Conservation (phyloP, 2,888 invertebrate species). For the Ectemnius cavifrons region DNA sequence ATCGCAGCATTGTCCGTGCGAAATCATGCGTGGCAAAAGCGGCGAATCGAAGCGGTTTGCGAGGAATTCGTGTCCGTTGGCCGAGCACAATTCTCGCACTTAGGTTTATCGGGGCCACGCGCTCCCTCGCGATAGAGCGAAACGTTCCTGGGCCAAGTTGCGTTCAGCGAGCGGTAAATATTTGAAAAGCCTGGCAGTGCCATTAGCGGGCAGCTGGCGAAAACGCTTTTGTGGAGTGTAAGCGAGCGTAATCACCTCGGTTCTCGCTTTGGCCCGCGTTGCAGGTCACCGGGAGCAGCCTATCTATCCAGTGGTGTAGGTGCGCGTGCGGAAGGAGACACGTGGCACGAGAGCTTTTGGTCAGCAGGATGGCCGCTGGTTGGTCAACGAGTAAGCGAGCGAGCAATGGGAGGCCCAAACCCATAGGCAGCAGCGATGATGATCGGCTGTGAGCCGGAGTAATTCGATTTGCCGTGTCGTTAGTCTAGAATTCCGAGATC, state of each 20-base stretch:
- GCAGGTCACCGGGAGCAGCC: no score
- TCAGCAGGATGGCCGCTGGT: background rate
- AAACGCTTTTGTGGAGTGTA: conserved; percentile 18
- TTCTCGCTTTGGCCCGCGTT: no score
- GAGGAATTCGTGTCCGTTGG: background rate
- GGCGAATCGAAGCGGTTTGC: background rate
- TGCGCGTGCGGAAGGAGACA: no score
- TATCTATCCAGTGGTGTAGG: background rate
- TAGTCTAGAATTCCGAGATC: conserved; percentile 55
- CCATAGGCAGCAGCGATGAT: conserved; percentile 12
- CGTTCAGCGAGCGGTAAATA: conserved; percentile 15
- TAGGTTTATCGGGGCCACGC: background rate
- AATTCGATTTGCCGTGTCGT: conserved; percentile 62
- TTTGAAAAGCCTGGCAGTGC: conserved; percentile 22
- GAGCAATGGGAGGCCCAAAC: background rate
- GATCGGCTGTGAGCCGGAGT: conserved; percentile 46
- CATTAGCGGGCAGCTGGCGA: background rate
- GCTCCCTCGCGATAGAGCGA: no score
- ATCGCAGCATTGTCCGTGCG: background rate
- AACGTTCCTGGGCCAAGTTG: background rate
- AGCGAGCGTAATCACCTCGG: conserved; percentile 16
- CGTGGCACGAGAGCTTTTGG: background rate
- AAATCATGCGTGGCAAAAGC: conserved; percentile 4
- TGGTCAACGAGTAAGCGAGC: background rate
- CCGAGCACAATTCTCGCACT: background rate